Percentiles rank a stretch among this genome's conserved stretches.
Conservation (phyloP, 2,888 invertebrate genomes). For the Amphimallon solstitiale region DNA sequence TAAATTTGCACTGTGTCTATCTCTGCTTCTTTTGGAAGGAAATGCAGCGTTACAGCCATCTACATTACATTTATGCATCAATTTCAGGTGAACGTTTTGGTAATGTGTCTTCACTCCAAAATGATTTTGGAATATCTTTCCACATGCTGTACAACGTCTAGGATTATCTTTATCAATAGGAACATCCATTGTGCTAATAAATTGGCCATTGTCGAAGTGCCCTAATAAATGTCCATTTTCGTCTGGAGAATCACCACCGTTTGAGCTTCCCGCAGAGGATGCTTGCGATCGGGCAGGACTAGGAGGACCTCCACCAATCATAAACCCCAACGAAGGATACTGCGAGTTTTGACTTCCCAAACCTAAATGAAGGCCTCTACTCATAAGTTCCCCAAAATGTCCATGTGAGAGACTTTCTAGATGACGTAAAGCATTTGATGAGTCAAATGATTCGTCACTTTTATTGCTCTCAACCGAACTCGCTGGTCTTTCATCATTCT, state of each 20-base stretch:
- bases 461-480: constrained; percentile 68
- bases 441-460: constrained; percentile 70
- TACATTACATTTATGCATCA: constrained; percentile 94
- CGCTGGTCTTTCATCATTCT: constrained; percentile 63
- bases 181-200: constrained; percentile 80
- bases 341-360: constrained; percentile 59
- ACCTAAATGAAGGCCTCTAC: constrained; percentile 60
- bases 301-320: constrained; percentile 68
- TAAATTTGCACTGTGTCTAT: constrained; percentile 90
- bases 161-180: constrained; percentile 94
- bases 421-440: constrained; percentile 78
- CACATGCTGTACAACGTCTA: constrained; percentile 89
- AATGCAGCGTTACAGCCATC: constrained; percentile 96
- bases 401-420: constrained; percentile 84
- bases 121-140: constrained; percentile 92
- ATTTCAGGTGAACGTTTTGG: constrained; percentile 93
- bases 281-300: constrained; percentile 71
- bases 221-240: constrained; percentile 73
- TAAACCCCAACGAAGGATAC: constrained; percentile 63
- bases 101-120: constrained; percentile 95
- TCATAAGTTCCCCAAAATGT: constrained; percentile 71
- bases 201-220: constrained; percentile 78
- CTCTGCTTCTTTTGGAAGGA: constrained; percentile 91
- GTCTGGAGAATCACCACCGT: constrained; percentile 68
- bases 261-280: constrained; percentile 70